Percentiles rank a stretch among this genome's conserved stretches.
phyloP scores from a whole-genome alignment of 1,140 invertebrate species.

The Dreissena polymorpha region DNA sequence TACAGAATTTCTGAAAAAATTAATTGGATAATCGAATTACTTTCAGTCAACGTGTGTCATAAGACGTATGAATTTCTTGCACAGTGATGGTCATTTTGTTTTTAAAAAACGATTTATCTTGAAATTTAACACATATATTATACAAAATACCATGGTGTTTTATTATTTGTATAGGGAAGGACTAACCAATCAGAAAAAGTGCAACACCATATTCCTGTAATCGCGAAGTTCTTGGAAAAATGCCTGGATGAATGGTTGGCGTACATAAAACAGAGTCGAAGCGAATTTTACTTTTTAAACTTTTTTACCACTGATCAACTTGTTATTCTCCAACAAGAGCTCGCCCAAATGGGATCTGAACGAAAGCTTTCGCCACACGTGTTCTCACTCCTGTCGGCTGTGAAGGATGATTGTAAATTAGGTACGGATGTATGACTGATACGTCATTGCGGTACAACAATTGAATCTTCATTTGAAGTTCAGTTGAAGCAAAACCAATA shows the following conservation, averaged over 20 bases:
- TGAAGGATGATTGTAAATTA: conserved; percentile 46
- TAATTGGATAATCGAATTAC: too few relatives aligned
- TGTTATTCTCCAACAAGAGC: conserved; percentile 57
- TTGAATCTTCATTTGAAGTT: too few relatives aligned
- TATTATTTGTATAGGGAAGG: too few relatives aligned
- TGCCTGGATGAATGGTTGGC: conserved; percentile 60
- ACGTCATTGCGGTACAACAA: too few relatives aligned
- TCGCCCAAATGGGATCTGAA: conserved; percentile 26
- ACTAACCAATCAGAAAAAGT: conserved; percentile 30
- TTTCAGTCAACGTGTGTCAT: too few relatives aligned
- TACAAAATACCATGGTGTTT: too few relatives aligned
- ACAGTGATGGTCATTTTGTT: too few relatives aligned
- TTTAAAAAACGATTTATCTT: too few relatives aligned
- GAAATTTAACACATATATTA: too few relatives aligned
- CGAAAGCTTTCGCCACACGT: conserved; percentile 15
- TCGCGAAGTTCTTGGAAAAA: conserved; percentile 59
- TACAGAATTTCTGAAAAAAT: too few relatives aligned
- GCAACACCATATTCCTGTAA: conserved; percentile 41
- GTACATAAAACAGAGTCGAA: conserved; percentile 51
- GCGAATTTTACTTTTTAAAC: conserved; percentile 56
- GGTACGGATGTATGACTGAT: conserved; percentile 6
- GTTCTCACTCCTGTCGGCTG: conserved; percentile 43
- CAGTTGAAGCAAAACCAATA: too few relatives aligned
- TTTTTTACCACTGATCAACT: conserved; percentile 65
- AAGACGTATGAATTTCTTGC: too few relatives aligned